Conservation (phyloP, 2,797 vertebrate genomes). For the Pipistrellus kuhlii region DNA sequence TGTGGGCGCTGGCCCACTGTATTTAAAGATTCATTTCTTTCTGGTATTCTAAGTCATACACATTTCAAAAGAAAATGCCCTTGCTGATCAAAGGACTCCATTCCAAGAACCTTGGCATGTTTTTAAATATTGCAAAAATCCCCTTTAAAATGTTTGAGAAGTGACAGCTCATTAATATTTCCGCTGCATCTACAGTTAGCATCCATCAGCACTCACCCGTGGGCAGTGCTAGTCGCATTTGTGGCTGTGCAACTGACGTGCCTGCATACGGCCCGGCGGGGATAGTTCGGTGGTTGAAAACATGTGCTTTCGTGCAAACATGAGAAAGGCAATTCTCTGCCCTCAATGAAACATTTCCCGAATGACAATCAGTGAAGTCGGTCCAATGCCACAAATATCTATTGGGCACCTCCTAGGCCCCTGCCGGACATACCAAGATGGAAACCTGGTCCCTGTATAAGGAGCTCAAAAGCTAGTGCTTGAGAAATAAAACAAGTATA, state of each 20-base stretch:
- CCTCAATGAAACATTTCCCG: constrained; percentile 10
- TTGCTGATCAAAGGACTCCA: constrained; percentile 74
- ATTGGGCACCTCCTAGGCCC: not conserved
- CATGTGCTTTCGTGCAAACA: not conserved
- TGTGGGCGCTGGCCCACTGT: not conserved
- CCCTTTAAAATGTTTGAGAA: constrained; percentile 31
- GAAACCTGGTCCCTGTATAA: not conserved
- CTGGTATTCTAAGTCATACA: constrained; percentile 32
- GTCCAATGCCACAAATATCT: not conserved
- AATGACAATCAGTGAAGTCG: not conserved
- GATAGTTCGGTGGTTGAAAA: constrained; percentile 2
- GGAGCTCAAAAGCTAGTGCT: not conserved
- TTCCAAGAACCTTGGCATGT: constrained; percentile 64
- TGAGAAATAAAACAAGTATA: not conserved
- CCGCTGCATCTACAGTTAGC: not conserved
- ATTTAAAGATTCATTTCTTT: constrained; percentile 51
- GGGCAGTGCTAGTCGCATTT: constrained; percentile 43
- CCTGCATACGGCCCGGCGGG: not conserved
- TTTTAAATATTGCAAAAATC: constrained; percentile 73
- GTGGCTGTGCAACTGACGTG: constrained; percentile 21
- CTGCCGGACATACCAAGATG: not conserved
- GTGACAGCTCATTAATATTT: constrained; percentile 75
- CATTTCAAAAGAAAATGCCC: constrained; percentile 68
- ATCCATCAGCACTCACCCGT: constrained; percentile 54
- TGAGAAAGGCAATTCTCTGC: constrained; percentile 9